Base-by-base conservation (phyloP, 2,888 invertebrate genomes). In the Leptinotarsa rubiginosa region DNA sequence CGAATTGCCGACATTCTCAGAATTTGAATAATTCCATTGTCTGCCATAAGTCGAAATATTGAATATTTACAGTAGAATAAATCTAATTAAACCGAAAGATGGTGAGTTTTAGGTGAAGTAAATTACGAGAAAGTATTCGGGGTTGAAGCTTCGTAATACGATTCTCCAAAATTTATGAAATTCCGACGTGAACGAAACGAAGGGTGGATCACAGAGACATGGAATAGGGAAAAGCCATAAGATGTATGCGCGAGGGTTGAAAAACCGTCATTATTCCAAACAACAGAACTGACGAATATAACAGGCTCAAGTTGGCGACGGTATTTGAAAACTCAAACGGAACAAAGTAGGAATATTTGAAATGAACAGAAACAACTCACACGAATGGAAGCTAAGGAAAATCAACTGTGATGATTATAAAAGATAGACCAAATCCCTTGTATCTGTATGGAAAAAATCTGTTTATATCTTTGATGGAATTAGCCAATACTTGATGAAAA, bases 101-200 rank as follows among this genome's bases (percentile, higher is more conserved):
- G 75, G 65, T 66, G 68, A 74, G 69, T 76, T 78, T 75, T 69
- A 67, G 41, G 76, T 62, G 75, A 78, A 76, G 76, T 78, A 71
- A 78, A 78, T 78, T 73, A 76, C 71, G 72, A 68, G 67, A 69
- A 75, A 75, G 74, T 69, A 75, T 75, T 75, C 75, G 71, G 71
- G 66, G 56, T 72, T 71, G 25, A 68, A 71, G 68, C 69, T 72
- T 68, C 72, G 69, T 72, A 78, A 78, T 73, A 68, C 75, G 65
- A 78, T 75, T 76, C 75, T n/a, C 66, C 67, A 56, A 73, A 77
- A 75, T 77, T 77, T 77, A 75, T 74, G 77, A 72, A 77, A 77
- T 77, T 77, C 75, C 75, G 64, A 47, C 41, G 56, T 59, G 66
- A 69, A 25, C 31, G 73, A 41, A 70, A 54, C 64, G 70, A 70